Base-by-base conservation (phyloP, 2,888 invertebrate species). In the Pelosia muscerda region DNA sequence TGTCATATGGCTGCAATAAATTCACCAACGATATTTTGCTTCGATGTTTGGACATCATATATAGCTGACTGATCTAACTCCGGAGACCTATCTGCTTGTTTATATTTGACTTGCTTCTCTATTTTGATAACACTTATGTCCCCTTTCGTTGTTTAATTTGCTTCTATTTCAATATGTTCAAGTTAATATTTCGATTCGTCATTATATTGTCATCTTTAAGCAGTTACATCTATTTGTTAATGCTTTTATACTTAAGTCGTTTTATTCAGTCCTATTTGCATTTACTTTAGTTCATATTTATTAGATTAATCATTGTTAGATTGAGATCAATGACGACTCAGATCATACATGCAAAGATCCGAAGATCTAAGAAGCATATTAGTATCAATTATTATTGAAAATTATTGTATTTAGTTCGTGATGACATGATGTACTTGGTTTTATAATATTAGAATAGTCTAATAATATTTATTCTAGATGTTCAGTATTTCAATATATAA, bases 1-100 rank as follows among this genome's bases (percentile, higher is more conserved):
- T 71, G 78, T 81, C 86, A 85, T 82, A 80, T 69, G 73, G 58
- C 19, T 71, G 75, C 82, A 70, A 78, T 78, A 81, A 81, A 79
- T 79, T 72, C 65, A 69, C 34, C 64, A 73, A 78, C 69, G 73
- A 81, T 78, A 78, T 75, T 78, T 72, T 71, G 65, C 69, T 81
- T 81, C 78, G 81, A 79, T 69, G 59, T 69, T 69, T 65, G 54
- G 59, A 59, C 42, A 63, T 69, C 58, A 42, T 55, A 25, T 62
- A 56, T 22, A 13, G 23, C 34, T 62, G 61, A 65, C 61, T 31
- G 64, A 69, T 65, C 61, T 68, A 22, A 34, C 42, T 55, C 42
- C 10, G 22, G 60, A 56, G 31, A n/a, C 53, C 10, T 58, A 54
- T 63, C 58, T 63, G 25, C 42, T 9, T 62, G 56, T 62, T 55